These are phyloP conservation scores for Scaptodrosophila lebanonensis DNA, from an alignment of 1,140 invertebrate genomes.

Conservation along the genomic window DNA sequence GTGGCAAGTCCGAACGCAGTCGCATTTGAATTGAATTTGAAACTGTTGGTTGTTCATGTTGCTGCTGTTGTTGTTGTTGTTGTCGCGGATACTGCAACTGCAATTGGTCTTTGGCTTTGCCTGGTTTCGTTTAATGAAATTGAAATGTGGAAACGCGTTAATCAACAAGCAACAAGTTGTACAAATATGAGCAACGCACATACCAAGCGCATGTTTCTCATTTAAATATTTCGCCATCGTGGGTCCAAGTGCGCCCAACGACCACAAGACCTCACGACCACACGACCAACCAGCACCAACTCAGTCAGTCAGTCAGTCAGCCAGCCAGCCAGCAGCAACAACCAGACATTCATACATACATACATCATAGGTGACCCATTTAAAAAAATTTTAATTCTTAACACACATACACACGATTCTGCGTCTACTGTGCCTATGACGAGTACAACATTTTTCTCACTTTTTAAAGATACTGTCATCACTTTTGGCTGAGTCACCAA, in stretches of 20 bases:
- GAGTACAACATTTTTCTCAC: constrained; percentile 8
- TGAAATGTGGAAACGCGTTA: constrained; percentile 29
- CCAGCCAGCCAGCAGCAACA: not conserved
- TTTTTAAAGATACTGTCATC: constrained; percentile 17
- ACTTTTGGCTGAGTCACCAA: constrained; percentile 32
- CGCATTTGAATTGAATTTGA: no score
- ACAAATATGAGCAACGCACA: constrained; percentile 27
- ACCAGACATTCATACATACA: not conserved
- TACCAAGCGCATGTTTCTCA: constrained; percentile 53
- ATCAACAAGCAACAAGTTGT: constrained; percentile 55
- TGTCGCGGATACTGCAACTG: no score
- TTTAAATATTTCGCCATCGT: constrained; percentile 55
- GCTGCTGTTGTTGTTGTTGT: no score
- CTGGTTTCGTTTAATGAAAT: constrained; percentile 45
- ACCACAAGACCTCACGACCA: not conserved
- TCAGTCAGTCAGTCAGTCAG: not conserved
- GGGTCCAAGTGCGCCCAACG: constrained; percentile 5
- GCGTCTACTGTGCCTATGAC: constrained; percentile 17
- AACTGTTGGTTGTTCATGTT: no score
- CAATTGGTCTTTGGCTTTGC: constrained; percentile 19
- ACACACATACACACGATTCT: no score
- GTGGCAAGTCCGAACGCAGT: no score
- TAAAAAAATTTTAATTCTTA: constrained; percentile 23
- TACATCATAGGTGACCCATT: constrained; percentile 54
- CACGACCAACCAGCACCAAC: no score